Evolutionary conservation across 2,888 invertebrate genomes (phyloP), one percentile per base, ranked within the genome.

Genomic region (Aquatica leii): DNA sequence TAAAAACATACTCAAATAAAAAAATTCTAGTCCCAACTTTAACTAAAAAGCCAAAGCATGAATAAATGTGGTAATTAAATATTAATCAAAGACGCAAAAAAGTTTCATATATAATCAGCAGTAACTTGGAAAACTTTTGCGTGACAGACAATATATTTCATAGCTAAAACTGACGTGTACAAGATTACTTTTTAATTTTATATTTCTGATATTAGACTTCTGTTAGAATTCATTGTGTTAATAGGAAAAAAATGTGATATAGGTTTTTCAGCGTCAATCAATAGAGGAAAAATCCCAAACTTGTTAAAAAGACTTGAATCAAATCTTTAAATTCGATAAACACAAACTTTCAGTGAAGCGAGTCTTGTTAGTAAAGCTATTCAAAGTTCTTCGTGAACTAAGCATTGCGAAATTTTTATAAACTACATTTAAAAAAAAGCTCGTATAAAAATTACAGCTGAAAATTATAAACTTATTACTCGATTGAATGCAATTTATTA

Each of bases 131-230:
- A 46, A 46, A 46, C 46, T 46, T 46, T 46, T 46, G 46, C 46
- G 46, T 46, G 46, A 46, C 46, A 46, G 46, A 46, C 46, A 46
- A 46, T 46, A 46, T 46, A 46, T 46, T 46, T 46, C 46, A 46
- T 46, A 46, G 18, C 46, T 46, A 46, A 46, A 46, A 46, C 18
- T 46, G 46, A 46, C 46, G 46, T 46, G 18, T 46, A 46, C 46
- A 46, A 46, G 46, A 46, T 46, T 46, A 46, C 46, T 46, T 46
- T 46, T 46, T 46, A 46, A 46, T 46, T 46, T 46, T 11, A 20
- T 46, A 46, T 46, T 46, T 46, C 46, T 18, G 46, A 46, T 20
- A 46, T 46, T 46, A 46, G 18, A 46, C 18, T 46, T 46, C 18
- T 20, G 46, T 18, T 43, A 43, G 41, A 43, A 43, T 43, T 43